Conservation (phyloP, 2,113 vertebrate species). For the Ammodytes dubius region DNA sequence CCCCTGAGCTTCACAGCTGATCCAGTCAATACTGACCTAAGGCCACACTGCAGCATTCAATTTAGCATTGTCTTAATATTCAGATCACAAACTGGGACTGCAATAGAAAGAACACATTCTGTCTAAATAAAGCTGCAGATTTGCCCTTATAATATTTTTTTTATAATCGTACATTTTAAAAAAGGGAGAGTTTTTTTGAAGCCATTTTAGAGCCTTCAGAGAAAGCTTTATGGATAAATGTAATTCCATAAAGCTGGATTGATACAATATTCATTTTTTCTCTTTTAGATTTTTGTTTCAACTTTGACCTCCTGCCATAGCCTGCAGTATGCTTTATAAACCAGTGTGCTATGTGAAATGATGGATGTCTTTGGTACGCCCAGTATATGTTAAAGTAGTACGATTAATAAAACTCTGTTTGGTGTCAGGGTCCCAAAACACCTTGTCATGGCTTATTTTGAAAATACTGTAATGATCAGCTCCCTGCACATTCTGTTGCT, state of each 20-base stretch:
- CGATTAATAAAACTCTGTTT: slow-evolving; percentile 44
- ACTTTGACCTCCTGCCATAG: neutral
- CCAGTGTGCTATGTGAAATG: neutral
- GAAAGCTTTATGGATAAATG: no score
- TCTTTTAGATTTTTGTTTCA: neutral
- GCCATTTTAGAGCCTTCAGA: neutral
- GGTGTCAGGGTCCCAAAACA: slow-evolving; percentile 24
- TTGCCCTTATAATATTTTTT: no score
- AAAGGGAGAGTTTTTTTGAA: neutral
- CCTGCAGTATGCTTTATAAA: neutral
- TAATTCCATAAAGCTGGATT: neutral
- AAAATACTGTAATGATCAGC: slow-evolving; percentile 15
- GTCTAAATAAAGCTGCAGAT: slow-evolving; percentile 3
- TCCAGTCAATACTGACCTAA: slow-evolving; percentile 39
- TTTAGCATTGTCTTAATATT: slow-evolving; percentile 2
- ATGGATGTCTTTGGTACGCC: neutral
- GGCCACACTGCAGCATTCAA: slow-evolving; percentile 9
- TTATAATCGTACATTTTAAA: neutral
- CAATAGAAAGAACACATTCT: slow-evolving; percentile 2
- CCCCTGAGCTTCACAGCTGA: slow-evolving; percentile 46
- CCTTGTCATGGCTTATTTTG: slow-evolving; percentile 23
- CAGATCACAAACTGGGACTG: slow-evolving; percentile 5
- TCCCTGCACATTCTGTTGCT: neutral
- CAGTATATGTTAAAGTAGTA: slow-evolving; percentile 5
- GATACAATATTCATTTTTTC: neutral